Evolutionary conservation across 1,140 invertebrate genomes (phyloP), one percentile per base, ranked within the genome.

Genomic region (Drosophila kurseongensis): DNA sequence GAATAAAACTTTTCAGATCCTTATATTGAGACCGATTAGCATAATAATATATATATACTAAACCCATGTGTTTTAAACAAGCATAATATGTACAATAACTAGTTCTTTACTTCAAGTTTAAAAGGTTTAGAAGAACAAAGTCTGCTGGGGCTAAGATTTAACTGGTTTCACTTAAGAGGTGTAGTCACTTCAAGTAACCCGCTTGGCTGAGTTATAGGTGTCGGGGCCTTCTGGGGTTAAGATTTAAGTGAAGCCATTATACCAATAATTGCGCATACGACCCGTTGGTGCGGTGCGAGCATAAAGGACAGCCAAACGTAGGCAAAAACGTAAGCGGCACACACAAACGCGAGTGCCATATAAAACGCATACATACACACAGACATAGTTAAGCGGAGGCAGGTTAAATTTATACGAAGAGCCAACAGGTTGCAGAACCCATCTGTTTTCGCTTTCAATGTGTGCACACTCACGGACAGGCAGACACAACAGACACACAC

Each of bases 351-450:
- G 40, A 48, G 36, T 40, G 41, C 40, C 29, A 8, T 32, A 32
- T 7, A 32, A 7, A 8, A 32, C 29, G 29, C 29, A 8, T 41
- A 14, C 35, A 41, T 41, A 13, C 9, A 32, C 6, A 55, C 18
- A 54, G 61, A 58, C 41, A 44, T 50, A 55, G 42, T 42, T 40
- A 51, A 40, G 47, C 56, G 45, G 35, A 35, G 54, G 35, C 18
- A 36, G 42, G 54, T 55, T 59, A 48, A 60, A 77, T 76, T 76
- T 76, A 77, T 50, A 76, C 42, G 48, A 63, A 68, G 18, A 76
- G 29, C 69, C 82, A 86, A 86, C 82, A 86, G 83, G 82, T 86
- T 88, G 83, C 79, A 52, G 6, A 27, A 13, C 27, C 65, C 82
- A 86, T 81, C 48, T 85, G 78, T 75, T 85, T 63, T 80, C 18